Base-by-base conservation (phyloP, 2,113 vertebrate species). In the Silurus asotus region DNA sequence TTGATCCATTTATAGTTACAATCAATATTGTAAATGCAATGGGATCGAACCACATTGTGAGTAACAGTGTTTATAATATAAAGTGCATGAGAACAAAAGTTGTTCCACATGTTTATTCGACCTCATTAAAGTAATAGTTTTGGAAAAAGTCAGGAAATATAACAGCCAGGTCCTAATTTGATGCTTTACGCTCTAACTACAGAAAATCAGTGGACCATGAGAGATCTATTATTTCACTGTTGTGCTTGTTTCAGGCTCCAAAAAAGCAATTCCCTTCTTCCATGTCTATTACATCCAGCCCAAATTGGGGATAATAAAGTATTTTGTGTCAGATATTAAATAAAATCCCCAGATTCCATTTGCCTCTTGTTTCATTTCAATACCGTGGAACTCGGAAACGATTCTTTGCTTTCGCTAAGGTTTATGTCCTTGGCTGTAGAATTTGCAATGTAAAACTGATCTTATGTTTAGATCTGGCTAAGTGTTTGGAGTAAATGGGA, bases 271-370 rank as follows among this genome's bases (percentile, higher is more conserved):
- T 59, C 61, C 49, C 72, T 58, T 58, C 77, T 78, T 85, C 55
- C 83, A 25, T 49, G 28, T 80, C 80, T 79, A 59, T 62, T 80
- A 83, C 37, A 74, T 77, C 82, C 56, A 45, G 78, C 58, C 82
- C 81, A 79, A 80, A 89, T 85, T 83, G 70, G 55, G 79, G 82
- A 89, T 87, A 84, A 89, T 89, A 89, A 89, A 76, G 64, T 85
- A 85, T 82, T 78, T 74, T 51, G 77, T 82, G 37, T 61, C 64
- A 82, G 78, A 85, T 83, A 78, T 85, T 84, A 87, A 85, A 82
- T 85, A 77, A 89, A 87, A 84, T 87, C 75, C 86, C 83, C 15
- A 83, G 79, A 74, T 89, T 65, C 72, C 78, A 48, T 81, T 89
- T 86, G 49, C 74, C 25, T 84, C 82, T 89, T 74, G 69, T 74